A percentile compares a stretch with the other conserved stretches of the same genome.
These are phyloP conservation scores for Leuciscus idus DNA, from an alignment of 2,113 vertebrate genomes.

Conservation along the genomic window DNA sequence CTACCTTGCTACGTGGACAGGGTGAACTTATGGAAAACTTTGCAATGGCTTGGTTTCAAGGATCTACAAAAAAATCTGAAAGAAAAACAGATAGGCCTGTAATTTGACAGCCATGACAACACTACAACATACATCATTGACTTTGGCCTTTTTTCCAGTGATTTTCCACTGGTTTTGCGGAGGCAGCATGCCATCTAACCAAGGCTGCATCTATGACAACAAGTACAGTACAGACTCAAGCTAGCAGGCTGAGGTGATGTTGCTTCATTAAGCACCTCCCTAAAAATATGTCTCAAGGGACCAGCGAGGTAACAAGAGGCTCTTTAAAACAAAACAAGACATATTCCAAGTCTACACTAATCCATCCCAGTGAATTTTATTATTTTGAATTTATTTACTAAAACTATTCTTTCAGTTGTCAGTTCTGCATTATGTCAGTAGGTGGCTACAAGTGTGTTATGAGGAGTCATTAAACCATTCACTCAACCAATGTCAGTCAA, in stretches of 20 bases:
- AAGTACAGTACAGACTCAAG: background rate
- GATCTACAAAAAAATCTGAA: too few relatives aligned
- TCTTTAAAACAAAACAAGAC: background rate
- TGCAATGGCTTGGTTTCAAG: background rate
- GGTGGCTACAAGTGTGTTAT: background rate
- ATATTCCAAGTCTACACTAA: background rate
- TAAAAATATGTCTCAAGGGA: background rate
- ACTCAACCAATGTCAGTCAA: background rate
- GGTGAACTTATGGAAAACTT: background rate
- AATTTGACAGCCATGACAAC: background rate
- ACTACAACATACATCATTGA: background rate
- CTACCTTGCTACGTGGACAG: background rate
- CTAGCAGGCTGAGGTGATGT: background rate
- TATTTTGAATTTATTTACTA: background rate
- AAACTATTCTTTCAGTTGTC: background rate
- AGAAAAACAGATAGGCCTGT: background rate
- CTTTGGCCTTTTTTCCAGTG: background rate
- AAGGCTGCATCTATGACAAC: conserved; percentile 29
- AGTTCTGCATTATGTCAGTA: background rate
- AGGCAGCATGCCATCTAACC: background rate
- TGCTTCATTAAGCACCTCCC: background rate
- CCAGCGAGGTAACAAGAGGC: background rate
- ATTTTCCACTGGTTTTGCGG: conserved; percentile 7
- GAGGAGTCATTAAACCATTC: background rate
- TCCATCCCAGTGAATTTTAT: background rate